Evolutionary conservation across 2,888 invertebrate genomes (phyloP).

Genomic region (Phlogophora meticulosa): DNA sequence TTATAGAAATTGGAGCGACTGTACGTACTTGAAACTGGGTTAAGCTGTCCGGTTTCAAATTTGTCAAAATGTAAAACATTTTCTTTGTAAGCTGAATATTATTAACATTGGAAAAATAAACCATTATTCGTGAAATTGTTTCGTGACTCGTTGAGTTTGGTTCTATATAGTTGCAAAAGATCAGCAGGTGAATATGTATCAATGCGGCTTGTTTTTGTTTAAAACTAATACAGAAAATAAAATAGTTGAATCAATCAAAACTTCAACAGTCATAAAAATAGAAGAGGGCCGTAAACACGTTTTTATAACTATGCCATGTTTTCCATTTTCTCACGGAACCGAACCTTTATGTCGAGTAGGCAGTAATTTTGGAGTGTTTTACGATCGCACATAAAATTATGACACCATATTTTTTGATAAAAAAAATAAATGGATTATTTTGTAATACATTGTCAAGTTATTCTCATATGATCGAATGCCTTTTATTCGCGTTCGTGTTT

Average conservation of each 20-base stretch:
- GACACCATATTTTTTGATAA: neutral
- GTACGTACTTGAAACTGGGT: slow-evolving; percentile 4
- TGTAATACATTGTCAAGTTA: neutral
- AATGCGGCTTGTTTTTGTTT: neutral
- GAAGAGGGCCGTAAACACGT: slow-evolving; percentile 4
- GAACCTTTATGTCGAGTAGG: slow-evolving; percentile 27
- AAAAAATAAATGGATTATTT: neutral
- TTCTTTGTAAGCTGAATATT: neutral
- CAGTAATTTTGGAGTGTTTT: slow-evolving; percentile 25
- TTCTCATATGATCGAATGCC: neutral
- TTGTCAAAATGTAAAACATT: neutral
- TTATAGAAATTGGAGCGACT: neutral
- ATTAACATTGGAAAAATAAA: no score
- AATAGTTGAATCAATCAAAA: neutral
- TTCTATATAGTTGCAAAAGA: no score
- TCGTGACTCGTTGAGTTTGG: no score
- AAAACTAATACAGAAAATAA: neutral
- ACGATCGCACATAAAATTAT: slow-evolving; percentile 30
- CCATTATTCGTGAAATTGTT: no score
- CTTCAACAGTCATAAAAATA: slow-evolving; percentile 4
- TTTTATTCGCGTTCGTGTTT: no score
- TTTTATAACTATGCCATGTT: slow-evolving; percentile 14
- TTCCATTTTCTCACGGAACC: slow-evolving; percentile 14
- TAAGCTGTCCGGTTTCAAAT: neutral
- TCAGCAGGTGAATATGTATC: no score